These are phyloP conservation scores for Muscicapa adusta DNA, from an alignment of 2,113 vertebrate species.

Conservation along the genomic window DNA sequence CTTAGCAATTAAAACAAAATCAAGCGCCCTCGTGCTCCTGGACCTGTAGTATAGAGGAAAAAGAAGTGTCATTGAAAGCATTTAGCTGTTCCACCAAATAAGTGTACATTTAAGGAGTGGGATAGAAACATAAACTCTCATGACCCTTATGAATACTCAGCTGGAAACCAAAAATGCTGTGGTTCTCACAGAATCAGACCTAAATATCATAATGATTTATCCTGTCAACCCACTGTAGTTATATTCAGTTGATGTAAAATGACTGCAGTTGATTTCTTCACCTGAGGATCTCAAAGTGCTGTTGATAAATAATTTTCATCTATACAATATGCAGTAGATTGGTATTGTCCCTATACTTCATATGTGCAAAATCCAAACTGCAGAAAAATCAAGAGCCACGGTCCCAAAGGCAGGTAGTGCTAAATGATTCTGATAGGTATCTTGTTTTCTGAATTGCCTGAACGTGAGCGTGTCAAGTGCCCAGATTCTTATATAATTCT, in stretches of 20 bases:
- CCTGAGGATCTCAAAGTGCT: background rate
- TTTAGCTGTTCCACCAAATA: background rate
- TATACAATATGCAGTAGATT: background rate
- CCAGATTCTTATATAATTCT: background rate
- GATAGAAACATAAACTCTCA: background rate
- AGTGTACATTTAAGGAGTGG: background rate
- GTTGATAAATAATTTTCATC: background rate
- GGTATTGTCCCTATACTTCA: background rate
- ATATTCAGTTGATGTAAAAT: background rate
- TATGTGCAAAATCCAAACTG: background rate
- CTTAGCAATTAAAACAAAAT: background rate
- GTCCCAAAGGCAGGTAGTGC: background rate
- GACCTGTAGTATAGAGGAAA: background rate
- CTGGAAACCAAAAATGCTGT: background rate
- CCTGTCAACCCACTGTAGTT: background rate
- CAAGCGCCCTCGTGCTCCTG: background rate
- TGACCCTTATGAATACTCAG: background rate
- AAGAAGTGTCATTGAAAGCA: background rate
- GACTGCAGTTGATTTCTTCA: background rate
- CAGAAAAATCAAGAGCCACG: background rate
- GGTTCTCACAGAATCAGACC: background rate
- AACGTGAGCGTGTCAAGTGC: background rate
- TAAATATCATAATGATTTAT: background rate
- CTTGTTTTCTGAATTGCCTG: background rate
- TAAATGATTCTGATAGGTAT: background rate